Conservation (phyloP, 2,888 invertebrate species). For the Lepidocyrtoides sp. region DNA sequence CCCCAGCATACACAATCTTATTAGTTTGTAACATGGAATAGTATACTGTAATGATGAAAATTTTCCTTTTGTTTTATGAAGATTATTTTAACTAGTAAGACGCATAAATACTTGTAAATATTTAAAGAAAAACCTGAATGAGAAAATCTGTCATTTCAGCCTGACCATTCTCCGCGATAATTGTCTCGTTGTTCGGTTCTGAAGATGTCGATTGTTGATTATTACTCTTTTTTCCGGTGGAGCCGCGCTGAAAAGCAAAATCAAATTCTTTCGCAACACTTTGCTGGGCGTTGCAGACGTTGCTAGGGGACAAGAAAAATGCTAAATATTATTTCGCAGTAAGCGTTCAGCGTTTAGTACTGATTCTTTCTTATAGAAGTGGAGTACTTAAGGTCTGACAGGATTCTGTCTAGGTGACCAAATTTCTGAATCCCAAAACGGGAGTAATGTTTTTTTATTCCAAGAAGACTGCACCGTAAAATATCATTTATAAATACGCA, state of each 20-base stretch:
- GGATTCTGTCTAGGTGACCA: too few relatives aligned
- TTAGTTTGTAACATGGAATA: neutral
- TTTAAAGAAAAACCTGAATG: neutral
- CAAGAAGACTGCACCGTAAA: too few relatives aligned
- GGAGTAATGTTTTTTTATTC: too few relatives aligned
- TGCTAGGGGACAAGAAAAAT: constrained; percentile 35
- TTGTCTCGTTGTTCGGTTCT: too few relatives aligned
- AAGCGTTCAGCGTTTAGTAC: neutral
- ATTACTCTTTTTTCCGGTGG: neutral
- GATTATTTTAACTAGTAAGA: neutral
- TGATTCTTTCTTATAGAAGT: neutral
- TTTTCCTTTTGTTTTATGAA: too few relatives aligned
- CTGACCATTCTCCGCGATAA: constrained; percentile 39
- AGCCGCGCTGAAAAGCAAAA: constrained; percentile 70
- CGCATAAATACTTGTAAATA: too few relatives aligned
- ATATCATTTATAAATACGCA: too few relatives aligned
- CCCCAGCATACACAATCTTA: neutral
- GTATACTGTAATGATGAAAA: neutral
- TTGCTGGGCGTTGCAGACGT: constrained; percentile 77
- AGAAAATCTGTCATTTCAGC: constrained; percentile 76
- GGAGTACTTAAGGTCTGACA: neutral
- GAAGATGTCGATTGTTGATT: too few relatives aligned
- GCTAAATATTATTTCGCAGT: neutral
- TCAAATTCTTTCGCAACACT: constrained; percentile 79
- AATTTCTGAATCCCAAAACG: too few relatives aligned